Evolutionary conservation across 2,113 vertebrate genomes (phyloP).

Genomic region (Callaeas wilsoni): DNA sequence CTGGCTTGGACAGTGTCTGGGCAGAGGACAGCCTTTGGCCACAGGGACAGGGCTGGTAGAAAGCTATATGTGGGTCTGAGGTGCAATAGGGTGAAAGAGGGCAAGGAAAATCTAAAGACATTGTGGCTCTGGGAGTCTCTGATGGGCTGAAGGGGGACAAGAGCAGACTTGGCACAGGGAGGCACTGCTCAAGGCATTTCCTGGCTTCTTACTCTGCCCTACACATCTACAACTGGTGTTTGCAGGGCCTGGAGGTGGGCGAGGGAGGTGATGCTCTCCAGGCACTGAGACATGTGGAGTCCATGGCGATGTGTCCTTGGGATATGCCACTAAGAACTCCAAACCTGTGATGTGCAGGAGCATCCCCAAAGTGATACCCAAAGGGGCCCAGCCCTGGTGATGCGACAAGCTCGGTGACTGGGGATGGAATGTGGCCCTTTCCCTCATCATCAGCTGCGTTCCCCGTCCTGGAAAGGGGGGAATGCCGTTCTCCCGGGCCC

Average conservation of each 20-base stretch:
- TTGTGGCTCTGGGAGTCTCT: not conserved
- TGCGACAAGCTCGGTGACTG: accelerated
- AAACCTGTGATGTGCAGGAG: not conserved
- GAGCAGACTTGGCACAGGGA: not conserved
- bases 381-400: not conserved
- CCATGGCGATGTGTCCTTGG: accelerated
- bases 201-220: not conserved
- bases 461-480: accelerated
- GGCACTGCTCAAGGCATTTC: not conserved
- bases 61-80: not conserved
- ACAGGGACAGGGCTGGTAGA: accelerated
- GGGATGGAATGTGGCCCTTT: too few relatives aligned
- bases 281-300: not conserved
- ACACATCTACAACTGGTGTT: not conserved
- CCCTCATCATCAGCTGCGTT: not conserved
- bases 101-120: not conserved
- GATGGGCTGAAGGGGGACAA: not conserved
- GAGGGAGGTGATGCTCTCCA: not conserved
- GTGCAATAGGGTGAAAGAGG: not conserved
- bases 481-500: not conserved
- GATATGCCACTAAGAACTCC: not conserved
- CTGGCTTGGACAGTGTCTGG: not conserved
- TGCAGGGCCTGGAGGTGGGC: too few relatives aligned
- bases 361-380: not conserved
- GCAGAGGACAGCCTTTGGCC: not conserved